Conservation (phyloP, 1,140 invertebrate genomes). For the Danaus melanippus region DNA sequence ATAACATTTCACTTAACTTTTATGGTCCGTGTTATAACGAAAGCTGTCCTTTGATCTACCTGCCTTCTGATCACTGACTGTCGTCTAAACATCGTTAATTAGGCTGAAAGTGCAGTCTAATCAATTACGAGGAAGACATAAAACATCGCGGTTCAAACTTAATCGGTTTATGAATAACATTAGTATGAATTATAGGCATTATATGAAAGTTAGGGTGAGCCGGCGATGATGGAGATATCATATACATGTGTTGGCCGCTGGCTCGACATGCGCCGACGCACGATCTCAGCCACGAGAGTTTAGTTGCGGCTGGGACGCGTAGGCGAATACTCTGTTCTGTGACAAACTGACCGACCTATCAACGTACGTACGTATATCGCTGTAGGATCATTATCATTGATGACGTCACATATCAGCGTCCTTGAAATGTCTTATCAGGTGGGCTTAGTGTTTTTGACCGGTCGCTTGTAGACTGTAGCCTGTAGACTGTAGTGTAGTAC, state of each 20-base stretch:
- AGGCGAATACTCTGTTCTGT: conserved; percentile 56
- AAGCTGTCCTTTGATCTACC: too few species aligned
- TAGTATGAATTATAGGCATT: too few species aligned
- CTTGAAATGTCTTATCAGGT: conserved; percentile 25
- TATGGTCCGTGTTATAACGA: too few species aligned
- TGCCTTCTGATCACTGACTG: too few species aligned
- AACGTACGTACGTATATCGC: conserved; percentile 33
- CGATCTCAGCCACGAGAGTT: conserved; percentile 31
- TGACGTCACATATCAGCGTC: conserved; percentile 14
- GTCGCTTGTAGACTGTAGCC: neutral
- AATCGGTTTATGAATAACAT: too few species aligned
- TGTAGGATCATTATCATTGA: conserved; percentile 2
- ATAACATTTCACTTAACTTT: too few species aligned
- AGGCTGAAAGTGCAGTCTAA: too few species aligned
- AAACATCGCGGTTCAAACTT: too few species aligned
- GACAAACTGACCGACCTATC: conserved; percentile 39
- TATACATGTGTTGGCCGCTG: too few species aligned
- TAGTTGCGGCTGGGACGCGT: conserved; percentile 60
- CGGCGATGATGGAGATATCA: conserved; percentile 25
- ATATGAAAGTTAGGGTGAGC: conserved; percentile 3
- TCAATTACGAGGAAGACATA: too few species aligned
- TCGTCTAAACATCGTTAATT: too few species aligned
- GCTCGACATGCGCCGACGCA: conserved; percentile 38
- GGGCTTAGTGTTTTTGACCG: too few species aligned
- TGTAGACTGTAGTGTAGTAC: conserved; percentile 1